phyloP scores from a whole-genome alignment of 2,888 invertebrate genomes.

The Unio delphinus region DNA sequence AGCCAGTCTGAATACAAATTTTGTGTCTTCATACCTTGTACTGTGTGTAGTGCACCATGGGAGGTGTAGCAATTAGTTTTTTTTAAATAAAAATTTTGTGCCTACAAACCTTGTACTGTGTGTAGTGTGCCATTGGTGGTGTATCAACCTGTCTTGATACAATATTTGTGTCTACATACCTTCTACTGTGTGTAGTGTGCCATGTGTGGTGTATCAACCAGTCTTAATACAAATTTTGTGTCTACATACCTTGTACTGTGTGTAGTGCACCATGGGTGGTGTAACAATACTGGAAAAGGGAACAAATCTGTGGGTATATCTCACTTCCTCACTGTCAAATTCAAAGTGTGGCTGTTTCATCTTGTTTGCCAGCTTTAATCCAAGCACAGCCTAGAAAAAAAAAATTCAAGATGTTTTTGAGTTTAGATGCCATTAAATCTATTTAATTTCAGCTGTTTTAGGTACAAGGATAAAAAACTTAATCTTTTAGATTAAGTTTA shows the following conservation, averaged over 20 bases:
- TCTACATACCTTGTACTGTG: slow-evolving; percentile 65
- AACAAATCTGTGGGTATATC: slow-evolving; percentile 94
- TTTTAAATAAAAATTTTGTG: too few relatives aligned
- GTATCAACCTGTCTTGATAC: too few relatives aligned
- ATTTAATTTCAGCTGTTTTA: background rate
- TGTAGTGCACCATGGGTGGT: slow-evolving; percentile 92
- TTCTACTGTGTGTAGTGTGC: slow-evolving; percentile 81
- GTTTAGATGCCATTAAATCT: slow-evolving; percentile 7
- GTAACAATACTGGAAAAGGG: slow-evolving; percentile 89
- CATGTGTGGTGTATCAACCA: slow-evolving; percentile 87
- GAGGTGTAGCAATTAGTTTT: slow-evolving; percentile 82
- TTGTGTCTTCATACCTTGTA: slow-evolving; percentile 59
- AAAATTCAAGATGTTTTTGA: background rate
- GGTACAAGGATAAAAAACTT: too few relatives aligned
- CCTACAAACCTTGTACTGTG: too few relatives aligned
- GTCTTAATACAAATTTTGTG: background rate
- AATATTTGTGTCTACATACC: slow-evolving; percentile 35
- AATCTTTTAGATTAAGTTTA: too few relatives aligned
- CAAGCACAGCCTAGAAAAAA: slow-evolving; percentile 84
- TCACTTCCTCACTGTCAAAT: slow-evolving; percentile 92
- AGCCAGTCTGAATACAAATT: slow-evolving; percentile 69
- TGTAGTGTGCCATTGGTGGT: too few relatives aligned
- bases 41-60: slow-evolving; percentile 86
- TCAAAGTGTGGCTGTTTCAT: slow-evolving; percentile 86
- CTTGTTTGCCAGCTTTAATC: slow-evolving; percentile 89